A percentile compares a stretch with the other conserved stretches of the same genome.
Conservation (phyloP, 2,113 vertebrate genomes). For the Noturus placidus region DNA sequence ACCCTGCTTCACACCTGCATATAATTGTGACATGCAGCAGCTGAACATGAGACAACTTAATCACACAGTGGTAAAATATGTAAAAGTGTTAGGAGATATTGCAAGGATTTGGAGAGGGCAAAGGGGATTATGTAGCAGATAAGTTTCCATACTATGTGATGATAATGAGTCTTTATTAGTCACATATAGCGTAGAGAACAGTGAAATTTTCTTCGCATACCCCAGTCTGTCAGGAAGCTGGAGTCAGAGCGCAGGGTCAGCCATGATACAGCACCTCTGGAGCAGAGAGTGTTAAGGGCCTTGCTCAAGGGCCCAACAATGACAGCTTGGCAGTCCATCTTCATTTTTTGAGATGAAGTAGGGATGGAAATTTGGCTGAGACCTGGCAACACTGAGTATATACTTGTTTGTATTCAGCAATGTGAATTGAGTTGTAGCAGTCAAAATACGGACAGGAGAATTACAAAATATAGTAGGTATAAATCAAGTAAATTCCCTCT, state of each 20-base stretch:
- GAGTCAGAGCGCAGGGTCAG: no score
- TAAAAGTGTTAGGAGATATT: neutral
- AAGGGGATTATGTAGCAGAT: neutral
- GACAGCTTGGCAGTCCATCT: no score
- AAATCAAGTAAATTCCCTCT: neutral
- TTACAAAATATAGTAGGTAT: neutral
- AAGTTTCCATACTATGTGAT: neutral
- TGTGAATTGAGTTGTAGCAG: neutral
- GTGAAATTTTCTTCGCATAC: no score
- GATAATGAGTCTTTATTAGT: no score
- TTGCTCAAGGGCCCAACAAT: no score
- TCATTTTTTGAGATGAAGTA: neutral
- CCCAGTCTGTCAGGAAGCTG: no score
- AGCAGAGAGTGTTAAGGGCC: no score
- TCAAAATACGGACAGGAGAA: neutral
- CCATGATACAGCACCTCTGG: no score
- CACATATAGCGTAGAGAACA: no score
- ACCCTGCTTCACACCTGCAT: neutral
- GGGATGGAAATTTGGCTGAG: neutral
- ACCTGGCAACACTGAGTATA: neutral
- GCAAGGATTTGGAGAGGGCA: neutral
- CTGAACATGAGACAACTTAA: conserved; percentile 1
- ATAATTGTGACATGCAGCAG: neutral
- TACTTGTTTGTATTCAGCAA: neutral
- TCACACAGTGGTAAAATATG: neutral